Base-by-base conservation (phyloP, 2,888 invertebrate species). In the Conus canariensis region DNA sequence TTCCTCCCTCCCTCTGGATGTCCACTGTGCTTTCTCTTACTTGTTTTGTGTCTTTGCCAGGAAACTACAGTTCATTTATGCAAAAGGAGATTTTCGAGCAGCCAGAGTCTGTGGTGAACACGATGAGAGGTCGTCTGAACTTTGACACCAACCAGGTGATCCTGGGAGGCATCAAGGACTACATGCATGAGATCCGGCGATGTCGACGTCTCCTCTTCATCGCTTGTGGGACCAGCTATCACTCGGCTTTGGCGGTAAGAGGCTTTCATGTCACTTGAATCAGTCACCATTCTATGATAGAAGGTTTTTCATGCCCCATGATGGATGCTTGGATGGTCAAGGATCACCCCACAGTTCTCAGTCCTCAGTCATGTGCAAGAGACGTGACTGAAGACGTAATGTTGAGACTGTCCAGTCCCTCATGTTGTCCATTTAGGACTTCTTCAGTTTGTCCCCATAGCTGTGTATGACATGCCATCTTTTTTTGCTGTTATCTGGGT, bases 1-100 rank as follows among this genome's bases (percentile, higher is more conserved):
- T 74, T n/a, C 74, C 74, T n/a, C 22, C 10, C 74, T n/a, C n/a
- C 10, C n/a, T n/a, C 25, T n/a, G 0, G 5, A 4, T 25, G 7
- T n/a, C n/a, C 16, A 16, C 67, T 16, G 19, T 22, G 0, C 16
- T 22, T 14, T 14, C 67, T 67, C 67, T 67, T 22, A 67, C 67
- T 22, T 14, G 12, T 22, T 67, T 67, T 67, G 45, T 45, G 45
- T 45, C 45, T 45, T 45, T 90, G 30, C 0, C 93, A 97, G 97
- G 99, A 91, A 99, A 98, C 96, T 99, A 98, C 97, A 98, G 98
- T 94, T 99, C 98, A 93, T 99, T 99, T 97, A 99, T 99, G 99
- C 99, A 99, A 96, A 99, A 99, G 96, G 99, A 99, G 97, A 99
- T 99, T 96, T 99, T 99, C 97, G 99, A 99, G 96, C 99, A 99